Evolutionary conservation across 1,140 invertebrate species (phyloP).

Genomic region (Apis cerana): DNA sequence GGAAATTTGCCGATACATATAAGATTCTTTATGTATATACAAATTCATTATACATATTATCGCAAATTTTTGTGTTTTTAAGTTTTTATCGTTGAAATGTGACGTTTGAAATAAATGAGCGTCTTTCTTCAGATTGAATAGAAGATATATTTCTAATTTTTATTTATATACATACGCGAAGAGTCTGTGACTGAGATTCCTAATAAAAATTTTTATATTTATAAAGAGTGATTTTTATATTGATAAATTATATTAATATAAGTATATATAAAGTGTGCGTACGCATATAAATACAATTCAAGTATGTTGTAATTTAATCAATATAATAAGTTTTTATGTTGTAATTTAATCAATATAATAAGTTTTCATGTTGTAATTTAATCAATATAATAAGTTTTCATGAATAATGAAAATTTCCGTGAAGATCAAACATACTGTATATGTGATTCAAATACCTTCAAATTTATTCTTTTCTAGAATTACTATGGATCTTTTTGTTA

Average conservation of each 20-base stretch:
- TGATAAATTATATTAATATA: too few relatives aligned
- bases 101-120: not conserved
- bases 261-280: too few relatives aligned
- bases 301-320: not conserved
- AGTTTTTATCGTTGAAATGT: not conserved
- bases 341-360: not conserved
- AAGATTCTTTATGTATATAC: not conserved
- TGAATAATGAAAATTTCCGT: not conserved
- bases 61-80: not conserved
- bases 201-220: not conserved
- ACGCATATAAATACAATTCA: not conserved
- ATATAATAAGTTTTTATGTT: not conserved
- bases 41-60: too few relatives aligned
- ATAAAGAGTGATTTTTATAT: not conserved
- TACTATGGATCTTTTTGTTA: slow-evolving; percentile 42
- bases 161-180: not conserved
- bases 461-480: slow-evolving; percentile 8
- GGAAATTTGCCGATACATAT: not conserved
- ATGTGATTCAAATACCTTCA: not conserved
- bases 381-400: not conserved
- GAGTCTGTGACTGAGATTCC: not conserved
- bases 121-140: not conserved
- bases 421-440: too few relatives aligned
- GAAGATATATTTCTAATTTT: not conserved
- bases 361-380: not conserved